A percentile compares a stretch with the other conserved stretches of the same genome.
phyloP scores from a whole-genome alignment of 1,140 invertebrate species.

The Heliconius nattereri region DNA sequence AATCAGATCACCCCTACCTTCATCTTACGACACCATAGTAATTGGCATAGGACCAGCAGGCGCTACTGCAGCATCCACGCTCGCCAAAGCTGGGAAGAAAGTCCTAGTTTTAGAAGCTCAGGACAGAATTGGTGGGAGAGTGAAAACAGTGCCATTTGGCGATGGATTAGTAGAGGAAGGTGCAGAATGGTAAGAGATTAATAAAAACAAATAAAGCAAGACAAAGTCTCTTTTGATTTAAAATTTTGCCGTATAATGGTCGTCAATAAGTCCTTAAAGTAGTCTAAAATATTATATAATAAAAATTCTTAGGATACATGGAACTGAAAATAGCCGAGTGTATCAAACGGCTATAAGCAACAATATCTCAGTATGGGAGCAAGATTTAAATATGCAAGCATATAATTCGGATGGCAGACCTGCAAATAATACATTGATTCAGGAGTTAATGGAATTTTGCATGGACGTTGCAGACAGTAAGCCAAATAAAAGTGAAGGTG shows the following conservation, averaged over 20 bases:
- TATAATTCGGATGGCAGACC: slow-evolving; percentile 50
- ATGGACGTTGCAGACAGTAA: neutral
- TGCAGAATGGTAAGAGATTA: slow-evolving; percentile 63
- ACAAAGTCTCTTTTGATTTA: no score
- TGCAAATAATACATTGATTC: slow-evolving; percentile 34
- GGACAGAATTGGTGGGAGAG: slow-evolving; percentile 82
- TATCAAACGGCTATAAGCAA: slow-evolving; percentile 53
- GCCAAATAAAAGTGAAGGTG: neutral
- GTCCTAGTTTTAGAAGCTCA: slow-evolving; percentile 72
- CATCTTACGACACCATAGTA: slow-evolving; percentile 78
- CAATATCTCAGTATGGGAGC: slow-evolving; percentile 47
- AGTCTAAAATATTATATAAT: slow-evolving; percentile 9
- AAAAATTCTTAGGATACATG: slow-evolving; percentile 58
- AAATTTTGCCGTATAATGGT: no score
- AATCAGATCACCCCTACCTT: neutral
- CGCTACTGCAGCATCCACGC: slow-evolving; percentile 80
- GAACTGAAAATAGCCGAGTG: slow-evolving; percentile 47
- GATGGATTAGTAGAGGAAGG: slow-evolving; percentile 64
- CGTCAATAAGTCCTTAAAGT: no score
- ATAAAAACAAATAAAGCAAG: no score
- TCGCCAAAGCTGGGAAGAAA: slow-evolving; percentile 76
- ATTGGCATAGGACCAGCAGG: slow-evolving; percentile 84
- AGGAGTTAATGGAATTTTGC: slow-evolving; percentile 48
- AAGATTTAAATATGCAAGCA: slow-evolving; percentile 46
- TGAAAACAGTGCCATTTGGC: slow-evolving; percentile 79